Evolutionary conservation across 2,888 invertebrate species (phyloP), one percentile per base, ranked within the genome.

Genomic region (Lasioglossum marginatum): DNA sequence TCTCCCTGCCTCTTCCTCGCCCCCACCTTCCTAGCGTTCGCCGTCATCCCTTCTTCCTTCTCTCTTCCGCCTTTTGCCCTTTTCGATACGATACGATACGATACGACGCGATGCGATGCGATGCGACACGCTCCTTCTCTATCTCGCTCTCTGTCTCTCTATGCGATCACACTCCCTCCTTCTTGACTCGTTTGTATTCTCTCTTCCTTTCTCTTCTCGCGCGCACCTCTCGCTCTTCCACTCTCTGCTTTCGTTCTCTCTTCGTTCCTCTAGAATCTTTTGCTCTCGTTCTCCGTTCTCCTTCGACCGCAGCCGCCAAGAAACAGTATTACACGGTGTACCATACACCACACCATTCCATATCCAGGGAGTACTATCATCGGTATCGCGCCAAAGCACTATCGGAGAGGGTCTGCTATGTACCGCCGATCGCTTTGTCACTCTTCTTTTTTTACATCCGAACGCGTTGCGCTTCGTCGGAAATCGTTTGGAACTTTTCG

Each of bases 351-450:
- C 23, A 14, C 27, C 27, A 12, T 27, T 14, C 27, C 60, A 68
- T 34, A 16, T 82, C 83, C 77, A 83, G 31, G 81, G 77, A 68
- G 70, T 45, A 68, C 74, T 83, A 87, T 87, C 83, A 88, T 90
- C 78, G 34, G 63, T 66, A 34, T 60, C 63, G 27, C 16, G 63
- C 2, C 2, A 8, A 66, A 34, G 6, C 31, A 2, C 16, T 31
- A 66, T 66, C 66, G 34, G 4, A 27, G 2, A 63, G 16, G 16
- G 6, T 63, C 31, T 31, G 31, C 6, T 31, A 5, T 77, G 52
- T 81, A 79, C 83, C 78, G 43, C 57, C 78, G 48, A 70, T 75
- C 52, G 81, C 84, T 90, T 88, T 77, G 82, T 76, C 88, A 83
- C 82, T 10, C n/a, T 10, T n/a, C 4, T n/a, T 57, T 57, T 72